Evolutionary conservation across 2,888 invertebrate genomes (phyloP), one percentile per base, ranked within the genome.

Genomic region (Microdon myrmicae): DNA sequence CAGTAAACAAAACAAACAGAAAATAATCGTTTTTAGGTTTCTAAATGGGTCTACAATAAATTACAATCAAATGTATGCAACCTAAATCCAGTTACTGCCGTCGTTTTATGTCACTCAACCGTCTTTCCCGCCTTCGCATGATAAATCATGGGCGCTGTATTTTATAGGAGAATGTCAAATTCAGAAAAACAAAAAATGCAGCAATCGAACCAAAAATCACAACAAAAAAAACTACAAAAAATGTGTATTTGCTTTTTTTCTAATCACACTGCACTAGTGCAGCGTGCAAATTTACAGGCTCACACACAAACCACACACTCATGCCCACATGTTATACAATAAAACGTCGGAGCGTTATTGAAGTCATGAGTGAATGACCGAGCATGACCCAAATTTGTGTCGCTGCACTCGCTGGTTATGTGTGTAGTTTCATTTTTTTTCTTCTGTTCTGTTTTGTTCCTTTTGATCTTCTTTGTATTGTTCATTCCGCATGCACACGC

Each of bases 351-450:
- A 31, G 22, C 32, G 44, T 41, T 64, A 64, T 64, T 64, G 64
- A 64, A 64, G 64, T 47, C 69, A 71, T 70, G 72, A 75, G 80
- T 80, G 80, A 81, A 81, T 76, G 81, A 81, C 82, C 84, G 85
- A 83, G 81, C 85, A 83, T 85, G 86, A 86, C 86, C 86, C 81
- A 85, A 82, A 85, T 86, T 83, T 80, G 82, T 83, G 82, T 85
- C 86, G 84, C 83, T 86, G 84, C 86, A 86, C 79, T 78, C 71
- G 28, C 32, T 67, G 45, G 58, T 49, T 56, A 56, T 48, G 53
- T 66, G 51, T 44, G n/a, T n/a, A n/a, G n/a, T n/a, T n/a, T n/a
- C n/a, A n/a, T n/a, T n/a, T n/a, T n/a, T n/a, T n/a, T n/a, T n/a
- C n/a, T n/a, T n/a, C n/a, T n/a, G n/a, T n/a, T n/a, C n/a, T n/a